phyloP scores from a whole-genome alignment of 2,888 invertebrate species.

The Heliconius cydno region DNA sequence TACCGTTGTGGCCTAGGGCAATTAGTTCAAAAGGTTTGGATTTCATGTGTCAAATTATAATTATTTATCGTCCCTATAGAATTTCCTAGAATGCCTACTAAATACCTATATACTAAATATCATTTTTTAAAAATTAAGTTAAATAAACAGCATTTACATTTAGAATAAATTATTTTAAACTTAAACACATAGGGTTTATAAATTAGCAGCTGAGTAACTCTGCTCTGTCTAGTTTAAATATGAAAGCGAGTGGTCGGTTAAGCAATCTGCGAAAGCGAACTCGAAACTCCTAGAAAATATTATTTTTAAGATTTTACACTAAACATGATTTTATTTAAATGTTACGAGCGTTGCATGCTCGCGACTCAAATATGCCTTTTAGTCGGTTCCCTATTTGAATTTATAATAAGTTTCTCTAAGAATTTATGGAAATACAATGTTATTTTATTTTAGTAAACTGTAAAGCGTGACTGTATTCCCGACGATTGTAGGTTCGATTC shows the following conservation, averaged over 20 bases:
- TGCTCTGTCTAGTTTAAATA: slow-evolving; percentile 13
- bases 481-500: too few species aligned
- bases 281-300: slow-evolving; percentile 42
- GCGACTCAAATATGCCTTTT: slow-evolving; percentile 39
- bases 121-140: background rate
- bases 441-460: slow-evolving; percentile 16
- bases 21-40: too few species aligned
- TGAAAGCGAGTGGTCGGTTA: slow-evolving; percentile 29
- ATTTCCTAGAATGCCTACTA: background rate
- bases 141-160: background rate
- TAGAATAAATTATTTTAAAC: background rate
- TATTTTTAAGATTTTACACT: slow-evolving; percentile 48
- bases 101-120: background rate
- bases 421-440: slow-evolving; percentile 18
- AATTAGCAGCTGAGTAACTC: slow-evolving; percentile 13
- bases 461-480: too few species aligned
- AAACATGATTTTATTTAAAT: slow-evolving; percentile 47
- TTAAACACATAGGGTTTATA: background rate
- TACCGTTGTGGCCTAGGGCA: too few species aligned
- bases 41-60: too few species aligned
- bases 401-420: slow-evolving; percentile 33
- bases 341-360: slow-evolving; percentile 37
- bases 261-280: slow-evolving; percentile 35
- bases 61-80: background rate
- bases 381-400: slow-evolving; percentile 39